phyloP scores from a whole-genome alignment of 2,797 vertebrate species.

The Parambassis ranga region DNA sequence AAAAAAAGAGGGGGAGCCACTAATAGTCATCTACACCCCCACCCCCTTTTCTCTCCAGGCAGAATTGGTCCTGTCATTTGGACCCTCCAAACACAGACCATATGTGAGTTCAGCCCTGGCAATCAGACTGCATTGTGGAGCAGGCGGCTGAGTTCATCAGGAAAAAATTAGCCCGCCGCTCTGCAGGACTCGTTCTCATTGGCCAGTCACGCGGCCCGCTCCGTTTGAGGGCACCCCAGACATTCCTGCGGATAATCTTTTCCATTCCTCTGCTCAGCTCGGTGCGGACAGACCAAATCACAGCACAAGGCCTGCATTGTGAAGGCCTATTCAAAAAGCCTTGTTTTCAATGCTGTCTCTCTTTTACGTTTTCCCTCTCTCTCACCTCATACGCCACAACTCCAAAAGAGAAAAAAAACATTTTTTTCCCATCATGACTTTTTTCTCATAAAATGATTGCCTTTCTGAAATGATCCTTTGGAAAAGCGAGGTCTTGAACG shows the following conservation, averaged over 20 bases:
- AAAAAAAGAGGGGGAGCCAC: slow-evolving; percentile 27
- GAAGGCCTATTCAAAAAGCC: slow-evolving; percentile 69
- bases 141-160: slow-evolving; percentile 86
- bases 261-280: slow-evolving; percentile 84
- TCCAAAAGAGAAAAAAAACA: slow-evolving; percentile 36
- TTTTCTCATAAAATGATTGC: slow-evolving; percentile 53
- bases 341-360: slow-evolving; percentile 74
- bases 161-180: slow-evolving; percentile 86
- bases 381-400: slow-evolving; percentile 70
- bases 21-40: slow-evolving; percentile 47
- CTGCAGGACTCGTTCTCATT: slow-evolving; percentile 77
- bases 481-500: slow-evolving; percentile 42
- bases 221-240: slow-evolving; percentile 88
- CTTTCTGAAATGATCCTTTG: slow-evolving; percentile 41
- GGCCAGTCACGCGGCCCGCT: slow-evolving; percentile 77
- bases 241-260: slow-evolving; percentile 90
- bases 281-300: slow-evolving; percentile 78
- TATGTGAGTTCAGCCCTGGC: slow-evolving; percentile 81
- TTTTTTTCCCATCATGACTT: slow-evolving; percentile 54
- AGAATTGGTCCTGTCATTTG: slow-evolving; percentile 78
- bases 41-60: slow-evolving; percentile 62
- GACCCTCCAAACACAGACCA: slow-evolving; percentile 82
- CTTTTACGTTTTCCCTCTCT: slow-evolving; percentile 56
- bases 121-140: slow-evolving; percentile 83
- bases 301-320: slow-evolving; percentile 86